Evolutionary conservation across 2,888 invertebrate species (phyloP).

Genomic region (Microctonus brassicae): DNA sequence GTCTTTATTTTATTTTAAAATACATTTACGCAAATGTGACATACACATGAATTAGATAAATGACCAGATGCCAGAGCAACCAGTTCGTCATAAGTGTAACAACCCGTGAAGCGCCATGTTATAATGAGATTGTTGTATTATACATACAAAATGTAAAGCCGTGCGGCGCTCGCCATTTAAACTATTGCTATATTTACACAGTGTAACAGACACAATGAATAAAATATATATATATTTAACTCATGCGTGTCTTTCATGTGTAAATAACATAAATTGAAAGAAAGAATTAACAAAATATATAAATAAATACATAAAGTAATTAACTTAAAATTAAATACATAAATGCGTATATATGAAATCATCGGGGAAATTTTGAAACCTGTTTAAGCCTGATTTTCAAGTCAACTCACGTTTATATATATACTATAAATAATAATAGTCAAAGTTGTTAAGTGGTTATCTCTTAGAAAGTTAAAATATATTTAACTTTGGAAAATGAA

Average conservation of each 20-base stretch:
- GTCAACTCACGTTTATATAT: no score
- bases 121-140: constrained; percentile 57
- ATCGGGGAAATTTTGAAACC: no score
- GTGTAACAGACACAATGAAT: constrained; percentile 25
- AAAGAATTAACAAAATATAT: constrained; percentile 8
- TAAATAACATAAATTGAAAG: background rate
- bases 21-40: constrained; percentile 42
- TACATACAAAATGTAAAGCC: constrained; percentile 38
- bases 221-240: constrained; percentile 8
- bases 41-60: constrained; percentile 57
- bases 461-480: no score
- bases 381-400: no score
- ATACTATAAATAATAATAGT: no score
- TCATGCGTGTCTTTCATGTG: constrained; percentile 17
- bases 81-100: constrained; percentile 56
- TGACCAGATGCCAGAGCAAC: constrained; percentile 49
- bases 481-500: background rate
- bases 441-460: no score
- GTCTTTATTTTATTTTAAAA: constrained; percentile 22
- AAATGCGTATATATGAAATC: no score
- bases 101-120: constrained; percentile 57
- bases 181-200: constrained; percentile 21
- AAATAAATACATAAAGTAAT: background rate
- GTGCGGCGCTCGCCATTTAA: constrained; percentile 32
- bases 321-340: no score